Base-by-base conservation (phyloP, 2,888 invertebrate species). In the Zaprionus lineosus region DNA sequence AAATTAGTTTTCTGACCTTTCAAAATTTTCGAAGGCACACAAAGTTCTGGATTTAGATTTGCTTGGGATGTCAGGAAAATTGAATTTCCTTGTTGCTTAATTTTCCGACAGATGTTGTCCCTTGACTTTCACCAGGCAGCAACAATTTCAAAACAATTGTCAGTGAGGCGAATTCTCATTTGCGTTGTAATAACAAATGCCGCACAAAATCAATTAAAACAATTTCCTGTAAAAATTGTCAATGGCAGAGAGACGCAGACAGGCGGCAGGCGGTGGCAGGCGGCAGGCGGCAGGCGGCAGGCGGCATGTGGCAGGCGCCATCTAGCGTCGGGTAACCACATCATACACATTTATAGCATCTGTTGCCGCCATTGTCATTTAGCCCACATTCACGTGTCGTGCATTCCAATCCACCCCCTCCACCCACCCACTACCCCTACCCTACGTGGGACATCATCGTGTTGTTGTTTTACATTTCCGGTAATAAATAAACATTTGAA, bases 401-500 rank as follows among this genome's bases (percentile, higher is more conserved):
- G 12, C 11, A 3, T 2, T 14, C 16, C 7, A 43, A 48, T n/a
- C 11, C 18, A n/a, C 7, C 4, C 11, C 33, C 4, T 3, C 4
- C 2, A 24, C 5, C 1, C 7, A 24, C 14, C 7, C n/a, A 11
- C 4, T n/a, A 1, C 12, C 12, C 5, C 0, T 14, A 5, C 24
- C 26, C 21, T 60, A 21, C 7, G 16, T 15, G 9, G n/a, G 18
- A 34, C 51, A 21, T 57, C 43, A 66, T 82, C 40, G 60, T n/a
- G n/a, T 57, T 84, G 77, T 82, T 82, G 77, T 82, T 77, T 71
- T 74, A 81, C 84, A 84, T 84, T 84, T 79, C 81, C 79, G 74
- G 81, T 78, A 84, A 79, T 79, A 84, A 78, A 84, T 79, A 79
- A 62, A 69, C 72, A 81, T 79, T 76, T 79, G 81, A 69, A 79